Base-by-base conservation (phyloP, 2,888 invertebrate genomes). In the Tortricodes alternella region DNA sequence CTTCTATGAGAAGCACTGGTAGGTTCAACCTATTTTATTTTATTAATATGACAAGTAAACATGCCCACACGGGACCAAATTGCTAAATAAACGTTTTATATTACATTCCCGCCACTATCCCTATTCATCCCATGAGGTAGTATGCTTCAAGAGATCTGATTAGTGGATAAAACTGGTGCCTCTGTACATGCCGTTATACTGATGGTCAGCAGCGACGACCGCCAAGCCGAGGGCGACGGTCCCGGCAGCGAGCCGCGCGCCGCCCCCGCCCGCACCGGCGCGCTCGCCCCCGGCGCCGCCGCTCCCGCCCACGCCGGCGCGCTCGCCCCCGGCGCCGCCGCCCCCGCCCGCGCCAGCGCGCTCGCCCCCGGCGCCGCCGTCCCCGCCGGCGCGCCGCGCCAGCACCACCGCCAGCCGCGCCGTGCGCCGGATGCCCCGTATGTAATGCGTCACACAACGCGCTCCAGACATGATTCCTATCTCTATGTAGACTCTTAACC, bases 191-290 rank as follows among this genome's bases (percentile, higher is more conserved):
- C 89, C 89, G 66, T 88, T 89, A 60, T 77, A 89, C 29, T 75
- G 66, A 61, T 83, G 75, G 62, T 86, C 85, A 37, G 87, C 88
- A 23, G 89, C 88, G 0, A 89, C 69, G 24, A 89, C 68, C 0
- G 87, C 82, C 3, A 89, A 66, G 3, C 80, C 83, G 9, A 86
- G 41, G 0, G 84, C 70, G 43, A 80, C 79, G 3, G 75, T 76
- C 1, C 77, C 74, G 13, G 76, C 19, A 16, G 66, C 46, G 53
- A n/a, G 58, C 18, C 58, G 59, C 37, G 63, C 59, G 43, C 63
- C 50, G 3, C 60, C 24, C 21, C 24, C 39, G 53, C 7, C 11
- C 34, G 51, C 41, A 43, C 50, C 32, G 18, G 53, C 13, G 51
- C 70, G 58, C 35, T 63, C 56, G 43, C 53, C 53, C 39, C 49